Conservation (phyloP, 1,140 invertebrate species). For the Mya arenaria region DNA sequence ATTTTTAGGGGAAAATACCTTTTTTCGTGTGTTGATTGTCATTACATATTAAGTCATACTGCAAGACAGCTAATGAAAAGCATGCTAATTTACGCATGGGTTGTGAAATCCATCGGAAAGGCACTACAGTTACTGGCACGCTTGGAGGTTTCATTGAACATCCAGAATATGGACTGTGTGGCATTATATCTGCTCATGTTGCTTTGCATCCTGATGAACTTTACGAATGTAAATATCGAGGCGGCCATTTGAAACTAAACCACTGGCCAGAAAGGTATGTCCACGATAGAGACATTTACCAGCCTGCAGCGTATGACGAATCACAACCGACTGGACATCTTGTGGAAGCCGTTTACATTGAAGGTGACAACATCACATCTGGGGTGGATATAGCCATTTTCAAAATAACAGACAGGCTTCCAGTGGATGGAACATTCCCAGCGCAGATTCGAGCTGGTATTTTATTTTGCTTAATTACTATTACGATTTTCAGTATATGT, state of each 20-base stretch:
- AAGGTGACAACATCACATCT: background rate
- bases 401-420: background rate
- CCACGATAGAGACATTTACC: no score
- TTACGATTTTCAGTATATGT: no score
- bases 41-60: background rate
- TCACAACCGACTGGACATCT: background rate
- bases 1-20: no score
- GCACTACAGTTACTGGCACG: background rate
- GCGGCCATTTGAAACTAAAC: background rate
- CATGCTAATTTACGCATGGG: background rate
- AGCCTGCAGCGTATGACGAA: background rate
- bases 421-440: background rate
- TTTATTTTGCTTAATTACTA: no score
- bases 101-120: background rate
- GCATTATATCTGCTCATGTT: conserved; percentile 17
- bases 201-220: background rate
- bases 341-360: background rate
- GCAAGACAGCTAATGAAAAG: background rate
- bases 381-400: background rate
- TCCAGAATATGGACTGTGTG: background rate
- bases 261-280: background rate
- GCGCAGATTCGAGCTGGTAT: no score
- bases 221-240: background rate
- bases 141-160: background rate
- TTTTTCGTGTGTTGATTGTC: no score